Evolutionary conservation across 2,797 vertebrate species (phyloP).

Genomic region (Centroberyx gerrardi): DNA sequence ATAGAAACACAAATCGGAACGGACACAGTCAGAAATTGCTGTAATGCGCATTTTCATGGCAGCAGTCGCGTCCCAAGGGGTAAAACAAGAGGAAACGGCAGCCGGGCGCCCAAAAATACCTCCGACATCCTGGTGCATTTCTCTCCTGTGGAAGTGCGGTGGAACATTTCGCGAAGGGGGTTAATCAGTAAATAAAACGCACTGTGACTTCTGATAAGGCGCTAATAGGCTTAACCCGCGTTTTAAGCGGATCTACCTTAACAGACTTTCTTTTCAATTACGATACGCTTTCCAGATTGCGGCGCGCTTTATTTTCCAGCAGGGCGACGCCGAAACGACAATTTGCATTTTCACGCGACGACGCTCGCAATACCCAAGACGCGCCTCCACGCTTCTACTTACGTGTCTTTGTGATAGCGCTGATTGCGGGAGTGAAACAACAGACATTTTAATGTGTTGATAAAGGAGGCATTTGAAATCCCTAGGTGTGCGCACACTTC

Average conservation of each 20-base stretch:
- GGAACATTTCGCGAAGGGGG: slow-evolving; percentile 40
- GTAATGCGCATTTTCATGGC: slow-evolving; percentile 41
- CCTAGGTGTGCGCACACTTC: slow-evolving; percentile 8
- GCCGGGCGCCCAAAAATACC: not conserved
- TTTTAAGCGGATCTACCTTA: slow-evolving; percentile 58
- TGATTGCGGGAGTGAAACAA: slow-evolving; percentile 1
- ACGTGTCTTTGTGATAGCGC: not conserved
- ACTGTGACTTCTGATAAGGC: slow-evolving; percentile 60
- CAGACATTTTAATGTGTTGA: slow-evolving; percentile 14
- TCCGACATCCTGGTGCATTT: slow-evolving; percentile 15
- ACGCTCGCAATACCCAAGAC: not conserved
- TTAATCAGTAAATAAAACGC: slow-evolving; percentile 55
- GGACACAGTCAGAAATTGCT: slow-evolving; percentile 53
- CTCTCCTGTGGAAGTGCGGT: not conserved
- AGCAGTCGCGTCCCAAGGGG: slow-evolving; percentile 21
- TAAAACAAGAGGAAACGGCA: slow-evolving; percentile 33
- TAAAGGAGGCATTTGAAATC: slow-evolving; percentile 19
- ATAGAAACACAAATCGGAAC: slow-evolving; percentile 50
- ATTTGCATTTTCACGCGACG: slow-evolving; percentile 45
- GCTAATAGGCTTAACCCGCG: slow-evolving; percentile 62
- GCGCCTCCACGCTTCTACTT: not conserved
- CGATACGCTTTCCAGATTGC: slow-evolving; percentile 56
- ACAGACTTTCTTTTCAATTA: slow-evolving; percentile 62
- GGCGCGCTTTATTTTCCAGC: slow-evolving; percentile 26
- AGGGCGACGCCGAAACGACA: slow-evolving; percentile 30